These are phyloP conservation scores for Nansenia antarctica DNA, from an alignment of 2,113 vertebrate genomes.

Conservation along the genomic window DNA sequence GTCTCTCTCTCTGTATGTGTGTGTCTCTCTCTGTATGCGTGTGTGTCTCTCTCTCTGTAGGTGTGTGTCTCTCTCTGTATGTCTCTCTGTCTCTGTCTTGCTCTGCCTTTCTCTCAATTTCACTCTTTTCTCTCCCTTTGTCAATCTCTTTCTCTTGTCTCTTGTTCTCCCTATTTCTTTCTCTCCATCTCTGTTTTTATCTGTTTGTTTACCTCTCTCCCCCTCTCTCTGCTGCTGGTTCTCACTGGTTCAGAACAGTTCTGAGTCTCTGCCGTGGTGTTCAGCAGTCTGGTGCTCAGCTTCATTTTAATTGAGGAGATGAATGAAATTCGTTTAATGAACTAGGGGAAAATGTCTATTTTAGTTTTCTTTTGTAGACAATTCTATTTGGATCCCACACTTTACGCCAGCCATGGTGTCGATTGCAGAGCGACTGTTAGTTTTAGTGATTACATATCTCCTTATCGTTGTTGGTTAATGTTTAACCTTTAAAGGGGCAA, in stretches of 20 bases:
- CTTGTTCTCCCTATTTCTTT: no score
- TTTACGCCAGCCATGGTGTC: not conserved
- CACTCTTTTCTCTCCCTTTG: not conserved
- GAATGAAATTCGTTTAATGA: not conserved
- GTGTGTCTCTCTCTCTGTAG: not conserved
- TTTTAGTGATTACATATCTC: not conserved
- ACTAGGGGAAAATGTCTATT: rapidly evolving
- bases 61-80: conserved; percentile 27
- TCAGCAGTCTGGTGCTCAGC: not conserved
- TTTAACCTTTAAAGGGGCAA: no score
- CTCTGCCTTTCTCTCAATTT: not conserved
- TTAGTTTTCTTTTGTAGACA: not conserved
- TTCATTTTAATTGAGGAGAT: not conserved
- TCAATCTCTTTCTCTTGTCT: no score
- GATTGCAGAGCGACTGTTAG: not conserved
- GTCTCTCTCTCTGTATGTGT: no score
- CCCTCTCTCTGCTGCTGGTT: not conserved
- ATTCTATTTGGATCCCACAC: not conserved
- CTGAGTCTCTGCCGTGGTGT: not conserved
- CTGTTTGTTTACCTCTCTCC: not conserved
- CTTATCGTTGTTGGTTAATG: not conserved
- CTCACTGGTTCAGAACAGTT: not conserved
- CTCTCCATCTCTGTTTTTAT: conserved; percentile 11
- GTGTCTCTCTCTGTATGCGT: no score
- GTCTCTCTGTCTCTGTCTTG: not conserved